Evolutionary conservation across 2,888 invertebrate species (phyloP).

Genomic region (Nomada flava): DNA sequence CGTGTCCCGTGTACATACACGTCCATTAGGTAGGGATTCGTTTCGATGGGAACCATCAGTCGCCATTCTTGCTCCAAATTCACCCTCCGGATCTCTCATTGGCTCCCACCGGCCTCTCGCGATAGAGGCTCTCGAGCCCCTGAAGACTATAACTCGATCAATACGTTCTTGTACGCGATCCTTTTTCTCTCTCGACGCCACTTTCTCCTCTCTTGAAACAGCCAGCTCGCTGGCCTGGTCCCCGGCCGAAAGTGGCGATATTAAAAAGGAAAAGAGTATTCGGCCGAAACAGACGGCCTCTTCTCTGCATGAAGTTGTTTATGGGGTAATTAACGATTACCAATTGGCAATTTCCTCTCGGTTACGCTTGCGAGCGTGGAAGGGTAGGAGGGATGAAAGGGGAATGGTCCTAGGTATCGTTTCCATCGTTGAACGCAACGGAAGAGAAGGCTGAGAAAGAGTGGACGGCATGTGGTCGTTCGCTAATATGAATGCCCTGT

Average conservation of each 20-base stretch:
- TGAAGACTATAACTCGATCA: conserved; percentile 60
- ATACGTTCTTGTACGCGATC: conserved; percentile 50
- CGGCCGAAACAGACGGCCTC: conserved; percentile 50
- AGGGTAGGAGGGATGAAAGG: background rate
- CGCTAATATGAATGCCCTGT: conserved; percentile 82
- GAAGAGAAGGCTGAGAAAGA: conserved; percentile 61
- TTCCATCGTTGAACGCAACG: conserved; percentile 48
- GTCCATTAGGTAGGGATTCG: conserved; percentile 30
- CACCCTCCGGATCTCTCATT: conserved; percentile 54
- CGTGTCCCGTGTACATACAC: conserved; percentile 21
- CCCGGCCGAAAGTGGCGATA: conserved; percentile 44
- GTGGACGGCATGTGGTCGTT: conserved; percentile 70
- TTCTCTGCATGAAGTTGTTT: conserved; percentile 68
- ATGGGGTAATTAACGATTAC: conserved; percentile 75
- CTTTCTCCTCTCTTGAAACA: conserved; percentile 39
- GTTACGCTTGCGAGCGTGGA: conserved; percentile 58
- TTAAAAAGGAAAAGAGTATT: conserved; percentile 29
- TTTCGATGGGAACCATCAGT: conserved; percentile 45
- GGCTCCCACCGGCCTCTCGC: conserved; percentile 37
- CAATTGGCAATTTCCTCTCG: conserved; percentile 75
- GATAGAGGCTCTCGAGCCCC: conserved; percentile 38
- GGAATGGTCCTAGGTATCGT: conserved; percentile 36
- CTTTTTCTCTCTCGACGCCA: conserved; percentile 30
- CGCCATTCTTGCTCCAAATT: conserved; percentile 57
- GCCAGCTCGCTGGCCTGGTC: background rate